A percentile compares a stretch with the other conserved stretches of the same genome.
These are phyloP conservation scores for Hyles euphorbiae DNA, from an alignment of 1,140 invertebrate species.

Conservation along the genomic window DNA sequence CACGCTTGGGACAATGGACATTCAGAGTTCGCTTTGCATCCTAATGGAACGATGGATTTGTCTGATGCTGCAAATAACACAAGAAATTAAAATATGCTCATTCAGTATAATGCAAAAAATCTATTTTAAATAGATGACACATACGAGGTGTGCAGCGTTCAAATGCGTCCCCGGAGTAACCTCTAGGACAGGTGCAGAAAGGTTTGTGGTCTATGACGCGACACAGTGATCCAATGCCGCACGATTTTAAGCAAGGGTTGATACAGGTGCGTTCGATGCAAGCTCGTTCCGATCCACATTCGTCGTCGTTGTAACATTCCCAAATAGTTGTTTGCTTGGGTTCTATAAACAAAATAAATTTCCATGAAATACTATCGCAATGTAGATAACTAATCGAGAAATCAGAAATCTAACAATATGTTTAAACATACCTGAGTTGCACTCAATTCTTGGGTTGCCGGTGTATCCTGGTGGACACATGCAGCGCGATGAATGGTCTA, in stretches of 20 bases:
- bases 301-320: slow-evolving; percentile 86
- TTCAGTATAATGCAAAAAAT: slow-evolving; percentile 4
- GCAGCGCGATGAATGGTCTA: slow-evolving; percentile 85
- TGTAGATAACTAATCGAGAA: not conserved
- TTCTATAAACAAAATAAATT: slow-evolving; percentile 54
- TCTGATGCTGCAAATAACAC: slow-evolving; percentile 69
- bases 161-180: slow-evolving; percentile 84
- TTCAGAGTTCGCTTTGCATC: slow-evolving; percentile 86
- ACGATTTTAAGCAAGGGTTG: slow-evolving; percentile 87
- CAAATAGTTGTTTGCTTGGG: slow-evolving; percentile 62
- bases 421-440: slow-evolving; percentile 77
- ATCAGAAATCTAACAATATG: not conserved
- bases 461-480: slow-evolving; percentile 85
- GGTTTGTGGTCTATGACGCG: slow-evolving; percentile 84
- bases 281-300: slow-evolving; percentile 83
- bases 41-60: slow-evolving; percentile 75
- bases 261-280: slow-evolving; percentile 86
- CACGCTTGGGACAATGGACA: slow-evolving; percentile 88
- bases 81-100: slow-evolving; percentile 7
- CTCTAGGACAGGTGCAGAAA: slow-evolving; percentile 86
- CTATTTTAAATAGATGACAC: slow-evolving; percentile 40
- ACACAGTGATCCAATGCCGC: slow-evolving; percentile 86
- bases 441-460: slow-evolving; percentile 90
- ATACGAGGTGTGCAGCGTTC: slow-evolving; percentile 86
- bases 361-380: slow-evolving; percentile 5